phyloP scores from a whole-genome alignment of 2,888 invertebrate genomes.

The Chironomus riparius region DNA sequence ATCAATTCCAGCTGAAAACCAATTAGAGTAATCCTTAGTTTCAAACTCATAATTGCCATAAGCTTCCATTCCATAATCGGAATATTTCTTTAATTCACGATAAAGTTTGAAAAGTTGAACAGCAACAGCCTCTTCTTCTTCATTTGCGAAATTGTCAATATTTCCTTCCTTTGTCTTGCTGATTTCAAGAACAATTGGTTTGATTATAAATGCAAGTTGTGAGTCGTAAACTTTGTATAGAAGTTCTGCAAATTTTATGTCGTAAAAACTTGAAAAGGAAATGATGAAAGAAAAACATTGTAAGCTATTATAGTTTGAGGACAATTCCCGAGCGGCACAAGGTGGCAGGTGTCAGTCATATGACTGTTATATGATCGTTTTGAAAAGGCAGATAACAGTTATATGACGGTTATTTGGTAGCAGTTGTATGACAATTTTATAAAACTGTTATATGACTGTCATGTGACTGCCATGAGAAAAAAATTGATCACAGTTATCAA shows the following conservation, averaged over 20 bases:
- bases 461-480: too few species aligned
- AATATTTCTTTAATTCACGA: background rate
- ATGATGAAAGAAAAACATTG: too few species aligned
- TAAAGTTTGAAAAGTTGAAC: slow-evolving; percentile 2
- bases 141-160: background rate
- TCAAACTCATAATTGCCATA: background rate
- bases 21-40: background rate
- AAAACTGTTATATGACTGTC: too few species aligned
- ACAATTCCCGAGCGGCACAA: too few species aligned
- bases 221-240: background rate
- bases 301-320: too few species aligned
- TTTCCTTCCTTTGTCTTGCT: background rate
- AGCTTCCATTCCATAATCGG: background rate
- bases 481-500: too few species aligned
- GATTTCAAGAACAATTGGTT: slow-evolving; percentile 2
- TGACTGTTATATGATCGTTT: too few species aligned
- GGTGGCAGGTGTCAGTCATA: too few species aligned
- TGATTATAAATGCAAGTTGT: slow-evolving; percentile 4
- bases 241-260: background rate
- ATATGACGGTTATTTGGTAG: too few species aligned
- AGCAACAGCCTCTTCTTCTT: background rate
- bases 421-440: too few species aligned
- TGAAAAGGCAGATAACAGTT: too few species aligned
- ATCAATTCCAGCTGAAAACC: background rate
- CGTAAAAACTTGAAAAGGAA: too few species aligned